Percentiles rank a stretch among this genome's conserved stretches.
Conservation (phyloP, 1,140 invertebrate species). For the Orchestia grillus region DNA sequence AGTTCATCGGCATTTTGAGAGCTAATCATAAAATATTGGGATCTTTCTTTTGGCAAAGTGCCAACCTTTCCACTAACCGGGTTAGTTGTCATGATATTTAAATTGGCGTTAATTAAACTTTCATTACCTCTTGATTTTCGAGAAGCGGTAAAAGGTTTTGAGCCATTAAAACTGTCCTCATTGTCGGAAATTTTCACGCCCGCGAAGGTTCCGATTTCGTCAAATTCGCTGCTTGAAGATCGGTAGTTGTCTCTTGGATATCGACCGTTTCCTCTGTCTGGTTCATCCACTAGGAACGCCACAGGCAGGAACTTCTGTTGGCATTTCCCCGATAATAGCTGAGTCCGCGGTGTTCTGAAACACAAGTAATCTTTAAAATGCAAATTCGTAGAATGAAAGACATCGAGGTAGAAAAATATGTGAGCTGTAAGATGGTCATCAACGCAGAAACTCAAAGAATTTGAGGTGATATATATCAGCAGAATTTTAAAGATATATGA, state of each 20-base stretch:
- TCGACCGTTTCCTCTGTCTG: not conserved
- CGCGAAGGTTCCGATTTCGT: not conserved
- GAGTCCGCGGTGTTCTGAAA: not conserved
- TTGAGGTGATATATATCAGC: not conserved
- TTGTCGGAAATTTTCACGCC: not conserved
- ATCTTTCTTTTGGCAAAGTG: not conserved
- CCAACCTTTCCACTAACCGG: not conserved
- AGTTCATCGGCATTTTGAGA: not conserved
- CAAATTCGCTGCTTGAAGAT: not conserved
- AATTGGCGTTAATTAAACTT: not conserved
- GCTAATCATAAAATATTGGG: not conserved
- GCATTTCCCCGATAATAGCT: not conserved
- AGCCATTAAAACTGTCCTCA: not conserved
- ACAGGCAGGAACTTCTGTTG: slow-evolving; percentile 12
- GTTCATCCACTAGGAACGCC: not conserved
- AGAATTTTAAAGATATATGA: not conserved
- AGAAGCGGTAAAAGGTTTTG: not conserved
- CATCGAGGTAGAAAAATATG: not conserved
- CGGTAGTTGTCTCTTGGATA: not conserved
- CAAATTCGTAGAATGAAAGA: too few relatives aligned
- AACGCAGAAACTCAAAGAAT: not conserved
- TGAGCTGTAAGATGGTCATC: not conserved
- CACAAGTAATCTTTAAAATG: not conserved
- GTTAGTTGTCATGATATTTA: not conserved
- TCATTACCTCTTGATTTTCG: not conserved